Evolutionary conservation across 2,888 invertebrate genomes (phyloP).

Genomic region (Drosophila algonquin): DNA sequence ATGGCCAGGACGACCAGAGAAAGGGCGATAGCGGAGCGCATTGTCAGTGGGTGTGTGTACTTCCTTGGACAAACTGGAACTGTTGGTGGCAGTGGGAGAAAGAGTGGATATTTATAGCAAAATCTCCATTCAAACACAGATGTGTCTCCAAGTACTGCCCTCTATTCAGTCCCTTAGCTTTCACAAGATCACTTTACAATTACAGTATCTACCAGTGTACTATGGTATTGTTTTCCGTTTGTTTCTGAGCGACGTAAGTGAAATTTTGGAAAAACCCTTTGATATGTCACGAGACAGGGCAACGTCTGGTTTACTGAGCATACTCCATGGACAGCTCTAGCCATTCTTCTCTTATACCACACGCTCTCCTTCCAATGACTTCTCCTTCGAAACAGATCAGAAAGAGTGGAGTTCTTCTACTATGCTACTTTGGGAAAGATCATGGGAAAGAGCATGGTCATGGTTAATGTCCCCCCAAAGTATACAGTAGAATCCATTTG

Average conservation of each 20-base stretch:
- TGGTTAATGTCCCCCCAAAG: too few relatives aligned
- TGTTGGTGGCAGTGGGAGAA: neutral
- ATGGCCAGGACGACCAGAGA: neutral
- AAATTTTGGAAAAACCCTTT: neutral
- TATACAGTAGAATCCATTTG: too few relatives aligned
- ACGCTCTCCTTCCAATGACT: neutral
- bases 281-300: neutral
- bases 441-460: too few relatives aligned
- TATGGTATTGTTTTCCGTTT: neutral
- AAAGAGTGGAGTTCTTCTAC: neutral
- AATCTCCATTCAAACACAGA: neutral
- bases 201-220: neutral
- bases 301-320: too few relatives aligned
- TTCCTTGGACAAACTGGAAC: neutral
- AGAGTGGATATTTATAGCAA: neutral
- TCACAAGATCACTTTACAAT: neutral
- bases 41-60: neutral
- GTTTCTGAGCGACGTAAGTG: neutral
- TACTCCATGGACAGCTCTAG: neutral
- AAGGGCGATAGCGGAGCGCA: slow-evolving; percentile 2
- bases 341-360: neutral
- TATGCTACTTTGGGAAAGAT: too few relatives aligned
- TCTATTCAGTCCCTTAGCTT: neutral
- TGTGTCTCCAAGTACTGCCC: neutral
- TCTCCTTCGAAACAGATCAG: neutral